Conservation (phyloP, 2,113 vertebrate species). For the Monarcha castaneiventris region DNA sequence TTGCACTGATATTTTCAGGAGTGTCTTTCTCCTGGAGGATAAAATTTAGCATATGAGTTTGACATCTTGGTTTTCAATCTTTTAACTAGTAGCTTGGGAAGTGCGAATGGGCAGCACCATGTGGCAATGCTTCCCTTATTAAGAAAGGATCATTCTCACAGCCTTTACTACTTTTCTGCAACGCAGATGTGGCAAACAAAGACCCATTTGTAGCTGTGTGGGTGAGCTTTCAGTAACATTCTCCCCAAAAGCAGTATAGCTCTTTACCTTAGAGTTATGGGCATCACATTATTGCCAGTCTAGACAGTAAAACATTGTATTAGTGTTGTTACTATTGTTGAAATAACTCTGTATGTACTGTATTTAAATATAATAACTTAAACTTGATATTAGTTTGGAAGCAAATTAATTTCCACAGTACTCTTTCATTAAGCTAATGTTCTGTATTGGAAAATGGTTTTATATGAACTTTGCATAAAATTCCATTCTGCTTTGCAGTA, state of each 20-base stretch:
- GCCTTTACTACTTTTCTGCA: constrained; percentile 4
- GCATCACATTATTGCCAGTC: not conserved
- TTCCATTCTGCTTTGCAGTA: not conserved
- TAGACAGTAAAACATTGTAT: not conserved
- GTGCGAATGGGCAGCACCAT: not conserved
- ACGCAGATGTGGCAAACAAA: constrained; percentile 66
- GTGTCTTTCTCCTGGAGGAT: not conserved
- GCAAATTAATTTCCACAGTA: not conserved
- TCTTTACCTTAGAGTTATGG: not conserved
- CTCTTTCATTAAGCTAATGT: not conserved
- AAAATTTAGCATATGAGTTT: not conserved
- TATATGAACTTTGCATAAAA: not conserved
- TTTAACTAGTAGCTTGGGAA: not conserved
- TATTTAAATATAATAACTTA: not conserved
- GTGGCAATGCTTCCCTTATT: not conserved
- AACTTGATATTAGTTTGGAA: not conserved
- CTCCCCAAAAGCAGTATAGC: not conserved
- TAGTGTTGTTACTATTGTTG: not conserved
- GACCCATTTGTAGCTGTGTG: constrained; percentile 37
- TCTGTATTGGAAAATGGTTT: not conserved
- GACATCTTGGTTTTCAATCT: not conserved
- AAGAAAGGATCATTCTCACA: constrained; percentile 14
- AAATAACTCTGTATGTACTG: not conserved
- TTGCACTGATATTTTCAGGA: not conserved
- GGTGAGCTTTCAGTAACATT: not conserved